Evolutionary conservation across 2,797 vertebrate genomes (phyloP), one percentile per base, ranked within the genome.

Genomic region (Molossus molossus): DNA sequence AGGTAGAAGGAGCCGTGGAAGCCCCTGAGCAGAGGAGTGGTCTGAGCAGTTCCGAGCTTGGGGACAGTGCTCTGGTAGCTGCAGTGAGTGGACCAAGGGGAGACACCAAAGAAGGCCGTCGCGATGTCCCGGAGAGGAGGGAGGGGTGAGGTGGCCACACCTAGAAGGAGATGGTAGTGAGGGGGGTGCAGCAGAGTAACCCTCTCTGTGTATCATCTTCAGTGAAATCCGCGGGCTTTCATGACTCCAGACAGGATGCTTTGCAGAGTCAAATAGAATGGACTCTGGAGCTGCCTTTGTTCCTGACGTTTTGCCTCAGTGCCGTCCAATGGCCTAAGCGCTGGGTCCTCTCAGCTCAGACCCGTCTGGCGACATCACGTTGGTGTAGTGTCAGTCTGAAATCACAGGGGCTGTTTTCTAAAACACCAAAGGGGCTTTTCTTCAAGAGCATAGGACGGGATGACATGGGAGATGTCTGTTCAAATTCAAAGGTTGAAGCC

Each of bases 301-400:
- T 89, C 73, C 40, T n/a, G 13, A 89, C 72, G 87, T 81, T 93
- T 91, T 91, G 55, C 89, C 27, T 95, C 60, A 48, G 0, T 48
- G 17, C 62, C 50, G 21, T 77, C 58, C 12, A 50, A 87, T 58
- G 53, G 21, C 18, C 89, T 67, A 17, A 27, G 29, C 25, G 8
- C 48, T 11, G 37, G 37, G 3, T 72, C 12, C 37, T 50, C 17
- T 87, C 57, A 11, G 15, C 17, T 79, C 33, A 85, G 20, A 87
- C 25, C 65, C 81, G 55, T 64, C 40, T 48, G 81, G 40, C 25
- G 50, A 48, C 57, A 87, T 17, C 17, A 20, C 3, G 37, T 58
- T 33, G 29, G 12, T 58, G 48, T 48, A 27, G 17, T 48, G 50
- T 58, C 57, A 84, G 57, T 21, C 58, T 79, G 58, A 75, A 40